Conservation (phyloP, 2,113 vertebrate species). For the Myxocyprinus asiaticus region DNA sequence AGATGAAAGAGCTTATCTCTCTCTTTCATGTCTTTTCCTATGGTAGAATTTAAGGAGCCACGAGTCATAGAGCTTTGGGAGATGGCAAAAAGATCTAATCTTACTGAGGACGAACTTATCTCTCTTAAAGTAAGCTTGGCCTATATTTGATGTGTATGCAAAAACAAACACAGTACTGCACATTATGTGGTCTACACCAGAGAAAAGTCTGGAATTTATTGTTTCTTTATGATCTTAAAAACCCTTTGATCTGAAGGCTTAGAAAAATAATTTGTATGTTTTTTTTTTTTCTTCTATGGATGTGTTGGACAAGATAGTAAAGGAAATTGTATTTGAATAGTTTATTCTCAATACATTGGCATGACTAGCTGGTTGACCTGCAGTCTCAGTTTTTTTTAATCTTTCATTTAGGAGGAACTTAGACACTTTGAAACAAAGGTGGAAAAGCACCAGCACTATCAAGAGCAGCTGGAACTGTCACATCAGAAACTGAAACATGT, state of each 20-base stretch:
- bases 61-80: conserved; percentile 96
- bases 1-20: too few species aligned
- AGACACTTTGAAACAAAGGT: conserved; percentile 94
- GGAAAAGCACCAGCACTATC: conserved; percentile 94
- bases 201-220: too few species aligned
- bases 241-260: too few species aligned
- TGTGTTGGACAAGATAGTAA: too few species aligned
- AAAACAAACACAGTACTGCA: neutral
- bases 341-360: too few species aligned
- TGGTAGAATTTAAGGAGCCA: conserved; percentile 89
- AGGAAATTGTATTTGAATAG: too few species aligned
- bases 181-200: too few species aligned
- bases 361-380: too few species aligned
- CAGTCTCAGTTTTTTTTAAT: too few species aligned
- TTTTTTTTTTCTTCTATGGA: too few species aligned
- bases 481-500: conserved; percentile 92
- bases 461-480: conserved; percentile 92
- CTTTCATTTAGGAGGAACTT: conserved; percentile 84
- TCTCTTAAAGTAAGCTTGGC: conserved; percentile 84
- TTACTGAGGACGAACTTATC: conserved; percentile 86
- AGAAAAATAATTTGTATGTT: too few species aligned
- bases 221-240: too few species aligned
- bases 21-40: neutral
- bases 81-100: conserved; percentile 86
- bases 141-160: neutral